Evolutionary conservation across 2,113 vertebrate genomes (phyloP).

Genomic region (Uria lomvia): DNA sequence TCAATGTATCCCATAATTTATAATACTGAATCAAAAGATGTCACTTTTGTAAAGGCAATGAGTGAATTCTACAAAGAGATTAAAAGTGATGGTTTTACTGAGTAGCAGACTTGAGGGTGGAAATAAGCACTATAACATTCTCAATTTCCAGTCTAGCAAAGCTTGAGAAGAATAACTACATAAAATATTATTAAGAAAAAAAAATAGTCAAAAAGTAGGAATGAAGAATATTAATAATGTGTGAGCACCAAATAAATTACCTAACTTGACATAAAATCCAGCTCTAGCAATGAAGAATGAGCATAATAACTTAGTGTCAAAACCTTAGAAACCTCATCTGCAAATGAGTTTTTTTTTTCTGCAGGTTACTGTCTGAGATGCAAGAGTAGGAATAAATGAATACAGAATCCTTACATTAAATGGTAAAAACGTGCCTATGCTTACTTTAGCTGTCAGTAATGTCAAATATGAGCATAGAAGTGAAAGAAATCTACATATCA

Average conservation of each 20-base stretch:
- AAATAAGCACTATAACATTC: neutral
- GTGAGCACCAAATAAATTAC: neutral
- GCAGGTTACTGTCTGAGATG: neutral
- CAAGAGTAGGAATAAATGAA: slow-evolving; percentile 17
- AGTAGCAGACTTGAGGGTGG: neutral
- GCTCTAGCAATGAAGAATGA: neutral
- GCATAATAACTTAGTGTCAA: neutral
- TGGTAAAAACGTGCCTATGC: neutral
- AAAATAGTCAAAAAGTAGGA: neutral
- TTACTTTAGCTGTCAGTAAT: neutral
- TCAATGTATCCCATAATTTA: neutral
- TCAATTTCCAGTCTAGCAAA: neutral
- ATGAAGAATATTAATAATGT: neutral
- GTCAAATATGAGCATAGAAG: neutral
- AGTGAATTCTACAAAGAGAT: neutral
- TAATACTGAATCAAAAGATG: neutral
- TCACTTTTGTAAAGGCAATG: neutral
- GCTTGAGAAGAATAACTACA: neutral
- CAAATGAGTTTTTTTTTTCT: neutral
- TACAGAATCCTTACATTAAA: neutral
- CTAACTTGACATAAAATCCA: neutral
- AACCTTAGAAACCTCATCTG: neutral
- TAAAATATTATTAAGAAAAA: neutral
- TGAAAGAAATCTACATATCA: neutral
- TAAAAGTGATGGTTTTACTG: neutral